Conservation (phyloP, 2,888 invertebrate genomes). For the Limnephilus marmoratus region DNA sequence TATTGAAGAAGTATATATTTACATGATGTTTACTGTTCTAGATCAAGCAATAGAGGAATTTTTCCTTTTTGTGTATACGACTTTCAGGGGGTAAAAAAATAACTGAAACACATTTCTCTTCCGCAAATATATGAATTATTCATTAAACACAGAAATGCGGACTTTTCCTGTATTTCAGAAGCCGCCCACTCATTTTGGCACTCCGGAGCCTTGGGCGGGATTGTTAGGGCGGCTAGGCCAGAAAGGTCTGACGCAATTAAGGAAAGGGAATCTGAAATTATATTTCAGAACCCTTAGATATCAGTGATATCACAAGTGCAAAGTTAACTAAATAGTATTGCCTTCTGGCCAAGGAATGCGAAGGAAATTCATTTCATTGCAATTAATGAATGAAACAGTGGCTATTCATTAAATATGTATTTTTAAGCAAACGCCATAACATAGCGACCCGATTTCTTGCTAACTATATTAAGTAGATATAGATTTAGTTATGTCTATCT, state of each 20-base stretch:
- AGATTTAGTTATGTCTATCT: no score
- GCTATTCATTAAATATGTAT: no score
- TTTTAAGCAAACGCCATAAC: no score
- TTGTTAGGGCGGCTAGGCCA: not conserved
- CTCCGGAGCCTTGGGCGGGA: not conserved
- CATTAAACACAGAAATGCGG: constrained; percentile 36
- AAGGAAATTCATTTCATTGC: no score
- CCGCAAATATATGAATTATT: constrained; percentile 42
- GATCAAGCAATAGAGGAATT: no score
- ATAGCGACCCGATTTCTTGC: no score
- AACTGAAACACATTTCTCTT: constrained; percentile 10
- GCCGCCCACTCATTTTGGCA: constrained; percentile 27
- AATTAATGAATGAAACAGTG: no score
- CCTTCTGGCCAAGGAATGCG: no score
- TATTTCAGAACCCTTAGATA: not conserved
- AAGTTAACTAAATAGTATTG: no score
- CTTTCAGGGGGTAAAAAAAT: not conserved
- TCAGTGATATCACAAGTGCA: not conserved
- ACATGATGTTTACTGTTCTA: no score
- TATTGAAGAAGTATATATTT: no score
- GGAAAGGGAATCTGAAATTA: not conserved
- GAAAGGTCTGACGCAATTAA: not conserved
- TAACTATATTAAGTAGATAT: no score
- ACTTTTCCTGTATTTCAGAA: constrained; percentile 26
- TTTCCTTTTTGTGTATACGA: not conserved